phyloP scores from a whole-genome alignment of 1,140 invertebrate species.

The Platyscapa corneri region DNA sequence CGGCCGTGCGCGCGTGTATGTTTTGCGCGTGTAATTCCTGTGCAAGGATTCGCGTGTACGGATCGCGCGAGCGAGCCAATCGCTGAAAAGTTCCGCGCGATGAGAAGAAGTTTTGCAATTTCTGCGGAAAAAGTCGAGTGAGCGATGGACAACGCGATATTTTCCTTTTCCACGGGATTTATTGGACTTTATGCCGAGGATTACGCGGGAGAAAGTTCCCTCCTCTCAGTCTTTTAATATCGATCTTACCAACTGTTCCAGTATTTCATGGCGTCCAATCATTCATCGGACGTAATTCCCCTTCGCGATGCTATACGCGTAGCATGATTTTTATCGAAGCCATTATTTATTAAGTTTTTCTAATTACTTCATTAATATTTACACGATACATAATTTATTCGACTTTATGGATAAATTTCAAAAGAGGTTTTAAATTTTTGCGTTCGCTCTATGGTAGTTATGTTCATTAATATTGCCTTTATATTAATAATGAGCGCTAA shows the following conservation, averaged over 20 bases:
- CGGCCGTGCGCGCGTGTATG: not conserved
- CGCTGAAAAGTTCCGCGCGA: slow-evolving; percentile 29
- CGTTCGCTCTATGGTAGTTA: not conserved
- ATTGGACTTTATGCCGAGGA: slow-evolving; percentile 38
- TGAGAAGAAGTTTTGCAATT: slow-evolving; percentile 47
- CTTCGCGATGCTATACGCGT: not conserved
- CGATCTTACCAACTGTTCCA: slow-evolving; percentile 45
- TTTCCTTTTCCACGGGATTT: slow-evolving; percentile 44
- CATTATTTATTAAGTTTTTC: slow-evolving; percentile 27
- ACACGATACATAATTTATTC: slow-evolving; percentile 31
- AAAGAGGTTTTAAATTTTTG: not conserved
- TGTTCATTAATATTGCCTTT: not conserved
- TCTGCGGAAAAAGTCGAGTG: slow-evolving; percentile 32
- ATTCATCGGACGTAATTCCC: slow-evolving; percentile 33
- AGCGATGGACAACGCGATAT: slow-evolving; percentile 30
- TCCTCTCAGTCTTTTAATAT: slow-evolving; percentile 43
- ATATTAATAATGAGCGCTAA: not conserved
- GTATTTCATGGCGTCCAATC: slow-evolving; percentile 50
- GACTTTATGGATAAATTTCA: not conserved
- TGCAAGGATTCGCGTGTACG: not conserved
- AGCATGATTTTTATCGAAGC: slow-evolving; percentile 10
- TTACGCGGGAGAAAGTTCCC: slow-evolving; percentile 33
- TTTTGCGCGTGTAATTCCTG: not conserved
- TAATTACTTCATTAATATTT: slow-evolving; percentile 43
- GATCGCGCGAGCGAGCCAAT: not conserved